A percentile compares a stretch with the other conserved stretches of the same genome.
These are phyloP conservation scores for Drosophila kambysellisi DNA, from an alignment of 2,888 invertebrate genomes.

Conservation along the genomic window DNA sequence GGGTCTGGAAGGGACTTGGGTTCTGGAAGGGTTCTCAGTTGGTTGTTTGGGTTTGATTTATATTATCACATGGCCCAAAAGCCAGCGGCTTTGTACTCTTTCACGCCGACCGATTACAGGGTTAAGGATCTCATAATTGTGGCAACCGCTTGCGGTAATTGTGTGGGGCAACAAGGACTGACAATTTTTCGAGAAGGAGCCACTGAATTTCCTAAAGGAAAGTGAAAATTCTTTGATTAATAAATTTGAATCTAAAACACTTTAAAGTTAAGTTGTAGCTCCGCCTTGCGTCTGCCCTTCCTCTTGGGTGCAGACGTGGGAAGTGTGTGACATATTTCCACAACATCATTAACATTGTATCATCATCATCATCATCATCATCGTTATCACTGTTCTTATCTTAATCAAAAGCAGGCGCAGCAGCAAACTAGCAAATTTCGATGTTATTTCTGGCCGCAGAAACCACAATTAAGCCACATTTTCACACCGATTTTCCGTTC, in stretches of 20 bases:
- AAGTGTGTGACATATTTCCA: conserved; percentile 11
- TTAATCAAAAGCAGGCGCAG: not conserved
- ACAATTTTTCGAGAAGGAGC: not conserved
- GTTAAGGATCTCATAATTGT: conserved; percentile 52
- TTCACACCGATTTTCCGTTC: conserved; percentile 40
- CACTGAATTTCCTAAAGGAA: not conserved
- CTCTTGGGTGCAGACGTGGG: not conserved
- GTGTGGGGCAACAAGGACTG: not conserved
- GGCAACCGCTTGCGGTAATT: conserved; percentile 37
- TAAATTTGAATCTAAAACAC: not conserved
- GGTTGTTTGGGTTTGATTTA: conserved; percentile 47
- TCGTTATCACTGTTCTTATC: not conserved
- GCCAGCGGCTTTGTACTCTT: conserved; percentile 34
- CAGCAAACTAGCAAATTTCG: conserved; percentile 26
- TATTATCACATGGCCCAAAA: conserved; percentile 40
- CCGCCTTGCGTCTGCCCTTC: not conserved
- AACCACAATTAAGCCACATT: conserved; percentile 38
- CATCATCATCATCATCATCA: conserved; percentile 25
- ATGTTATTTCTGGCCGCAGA: conserved; percentile 27
- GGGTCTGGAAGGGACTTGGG: not conserved
- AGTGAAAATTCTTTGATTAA: not conserved
- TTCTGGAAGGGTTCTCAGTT: not conserved
- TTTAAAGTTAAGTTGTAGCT: not conserved
- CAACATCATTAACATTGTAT: conserved; percentile 46
- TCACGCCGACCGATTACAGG: conserved; percentile 27